These are phyloP conservation scores for Ataeniobius toweri DNA, from an alignment of 2,797 vertebrate genomes.

Conservation along the genomic window DNA sequence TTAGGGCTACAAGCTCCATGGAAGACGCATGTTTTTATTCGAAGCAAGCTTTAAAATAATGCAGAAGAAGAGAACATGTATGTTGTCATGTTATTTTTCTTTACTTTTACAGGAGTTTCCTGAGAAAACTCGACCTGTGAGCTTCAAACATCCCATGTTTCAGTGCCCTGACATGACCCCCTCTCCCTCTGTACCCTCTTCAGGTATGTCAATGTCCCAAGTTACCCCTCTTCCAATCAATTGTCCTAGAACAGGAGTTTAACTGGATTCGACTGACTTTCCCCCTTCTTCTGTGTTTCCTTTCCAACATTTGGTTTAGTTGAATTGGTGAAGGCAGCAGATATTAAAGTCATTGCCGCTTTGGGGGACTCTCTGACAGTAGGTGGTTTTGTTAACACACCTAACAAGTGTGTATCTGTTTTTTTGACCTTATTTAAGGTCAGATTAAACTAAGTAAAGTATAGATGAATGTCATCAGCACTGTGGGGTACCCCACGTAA, in stretches of 20 bases:
- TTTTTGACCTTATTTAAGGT: too few species aligned
- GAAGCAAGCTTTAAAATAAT: background rate
- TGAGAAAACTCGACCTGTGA: conserved; percentile 74
- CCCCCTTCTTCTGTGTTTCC: conserved; percentile 33
- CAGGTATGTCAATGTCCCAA: conserved; percentile 67
- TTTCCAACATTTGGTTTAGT: conserved; percentile 71
- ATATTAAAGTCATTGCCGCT: conserved; percentile 90
- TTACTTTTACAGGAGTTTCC: conserved; percentile 74
- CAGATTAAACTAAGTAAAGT: too few species aligned
- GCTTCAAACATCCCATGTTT: conserved; percentile 75
- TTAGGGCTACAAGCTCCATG: background rate
- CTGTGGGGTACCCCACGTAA: too few species aligned
- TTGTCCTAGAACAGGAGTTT: background rate
- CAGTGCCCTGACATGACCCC: conserved; percentile 82
- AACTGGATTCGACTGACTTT: conserved; percentile 3
- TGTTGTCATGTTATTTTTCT: background rate
- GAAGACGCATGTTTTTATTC: background rate
- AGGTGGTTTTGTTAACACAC: conserved; percentile 58
- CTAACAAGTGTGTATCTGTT: background rate
- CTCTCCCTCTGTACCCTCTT: conserved; percentile 76
- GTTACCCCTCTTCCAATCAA: background rate
- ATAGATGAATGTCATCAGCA: too few species aligned
- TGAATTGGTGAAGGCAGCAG: conserved; percentile 88
- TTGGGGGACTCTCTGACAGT: conserved; percentile 95
- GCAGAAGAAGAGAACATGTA: background rate